Percentiles rank a stretch among this genome's conserved stretches.
Evolutionary conservation across 2,888 invertebrate species (phyloP).

Genomic region (Leptopterna dolabrata): DNA sequence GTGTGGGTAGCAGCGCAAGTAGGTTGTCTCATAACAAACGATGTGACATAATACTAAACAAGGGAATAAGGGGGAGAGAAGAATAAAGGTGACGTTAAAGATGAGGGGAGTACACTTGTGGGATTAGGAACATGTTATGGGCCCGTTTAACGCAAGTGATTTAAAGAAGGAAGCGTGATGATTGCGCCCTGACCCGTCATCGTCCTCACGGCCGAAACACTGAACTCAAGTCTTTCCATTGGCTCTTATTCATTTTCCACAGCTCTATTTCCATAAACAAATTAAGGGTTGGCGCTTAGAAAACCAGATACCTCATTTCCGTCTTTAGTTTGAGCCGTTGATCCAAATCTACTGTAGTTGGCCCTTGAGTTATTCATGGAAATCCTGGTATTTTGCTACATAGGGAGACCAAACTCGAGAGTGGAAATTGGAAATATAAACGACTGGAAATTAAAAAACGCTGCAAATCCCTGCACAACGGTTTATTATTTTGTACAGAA

Average conservation of each 20-base stretch:
- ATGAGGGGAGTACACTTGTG: neutral
- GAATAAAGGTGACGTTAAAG: neutral
- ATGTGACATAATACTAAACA: neutral
- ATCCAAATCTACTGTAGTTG: too few species aligned
- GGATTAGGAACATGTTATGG: conserved; percentile 4
- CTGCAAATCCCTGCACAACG: too few species aligned
- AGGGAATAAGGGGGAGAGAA: neutral
- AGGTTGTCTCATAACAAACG: neutral
- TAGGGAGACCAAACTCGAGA: too few species aligned
- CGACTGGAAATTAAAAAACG: too few species aligned
- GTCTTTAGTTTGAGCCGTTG: too few species aligned
- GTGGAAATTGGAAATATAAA: too few species aligned
- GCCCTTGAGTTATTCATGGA: too few species aligned
- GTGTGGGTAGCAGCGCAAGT: neutral
- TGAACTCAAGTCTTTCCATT: neutral
- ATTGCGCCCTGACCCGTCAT: conserved; percentile 5
- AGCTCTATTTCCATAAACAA: too few species aligned
- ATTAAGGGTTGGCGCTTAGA: too few species aligned
- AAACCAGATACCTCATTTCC: too few species aligned
- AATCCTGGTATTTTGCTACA: too few species aligned
- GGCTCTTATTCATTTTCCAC: neutral
- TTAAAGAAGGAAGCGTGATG: conserved; percentile 43
- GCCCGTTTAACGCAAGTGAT: conserved; percentile 18
- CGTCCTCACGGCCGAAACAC: conserved; percentile 8
- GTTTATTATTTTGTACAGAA: too few species aligned